Evolutionary conservation across 1,140 invertebrate genomes (phyloP).

Genomic region (Holotrichia oblita): DNA sequence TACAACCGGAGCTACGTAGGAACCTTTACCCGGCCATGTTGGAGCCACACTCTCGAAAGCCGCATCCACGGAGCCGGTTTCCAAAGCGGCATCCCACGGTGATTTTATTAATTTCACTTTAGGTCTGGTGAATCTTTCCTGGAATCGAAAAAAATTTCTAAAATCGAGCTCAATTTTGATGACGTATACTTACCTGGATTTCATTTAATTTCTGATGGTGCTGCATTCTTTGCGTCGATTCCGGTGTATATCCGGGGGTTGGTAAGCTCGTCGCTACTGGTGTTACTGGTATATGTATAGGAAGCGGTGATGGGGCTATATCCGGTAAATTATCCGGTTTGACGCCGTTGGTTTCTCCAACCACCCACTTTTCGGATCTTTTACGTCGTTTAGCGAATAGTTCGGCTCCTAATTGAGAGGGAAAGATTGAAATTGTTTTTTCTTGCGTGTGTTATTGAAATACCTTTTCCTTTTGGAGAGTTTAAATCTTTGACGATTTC

Average conservation of each 20-base stretch:
- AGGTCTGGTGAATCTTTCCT: conserved; percentile 70
- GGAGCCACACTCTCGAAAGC: conserved; percentile 69
- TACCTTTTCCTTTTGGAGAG: conserved; percentile 80
- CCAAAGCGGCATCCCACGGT: conserved; percentile 78
- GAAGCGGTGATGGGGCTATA: conserved; percentile 60
- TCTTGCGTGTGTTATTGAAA: background rate
- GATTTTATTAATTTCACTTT: conserved; percentile 71
- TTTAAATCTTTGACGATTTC: conserved; percentile 81
- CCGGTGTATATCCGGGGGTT: conserved; percentile 61
- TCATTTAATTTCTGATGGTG: conserved; percentile 66
- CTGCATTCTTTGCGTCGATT: conserved; percentile 61
- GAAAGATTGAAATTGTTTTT: background rate
- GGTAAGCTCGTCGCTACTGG: conserved; percentile 57
- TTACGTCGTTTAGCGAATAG: conserved; percentile 88
- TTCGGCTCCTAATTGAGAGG: conserved; percentile 72
- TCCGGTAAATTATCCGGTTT: conserved; percentile 53
- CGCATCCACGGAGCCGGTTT: conserved; percentile 74
- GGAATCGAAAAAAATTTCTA: conserved; percentile 40
- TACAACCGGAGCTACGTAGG: conserved; percentile 56
- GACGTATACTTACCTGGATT: conserved; percentile 62
- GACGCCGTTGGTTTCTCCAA: conserved; percentile 73
- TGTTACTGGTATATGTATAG: conserved; percentile 58
- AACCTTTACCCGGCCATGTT: conserved; percentile 54
- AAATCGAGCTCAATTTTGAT: too few relatives aligned
- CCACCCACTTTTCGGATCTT: conserved; percentile 87